Evolutionary conservation across 2,888 invertebrate genomes (phyloP), one percentile per base, ranked within the genome.

Genomic region (Phymatocera aterrima): DNA sequence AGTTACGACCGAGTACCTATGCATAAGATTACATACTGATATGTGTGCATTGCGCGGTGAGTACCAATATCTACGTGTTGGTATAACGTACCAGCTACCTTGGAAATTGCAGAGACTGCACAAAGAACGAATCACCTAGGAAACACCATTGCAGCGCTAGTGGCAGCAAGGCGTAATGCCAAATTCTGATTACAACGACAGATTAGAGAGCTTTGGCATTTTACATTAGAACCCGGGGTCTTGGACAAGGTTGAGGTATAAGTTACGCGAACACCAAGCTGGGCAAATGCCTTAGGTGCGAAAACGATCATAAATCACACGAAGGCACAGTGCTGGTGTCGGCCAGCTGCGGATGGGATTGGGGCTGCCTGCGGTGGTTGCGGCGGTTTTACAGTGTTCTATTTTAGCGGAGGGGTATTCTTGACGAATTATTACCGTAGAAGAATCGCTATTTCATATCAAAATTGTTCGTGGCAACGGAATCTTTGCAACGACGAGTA

Each of bases 271-370:
- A 15, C 34, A 51, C 15, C 72, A 31, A 48, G 72, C 34, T 12
- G 72, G 72, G 31, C 72, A 28, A 48, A 72, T 72, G 72, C 72
- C 72, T 72, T 72, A 72, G 72, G 72, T 72, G 72, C 28, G 72
- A 72, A 72, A 72, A 72, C 72, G 72, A 18, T 51, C 72, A 72
- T 72, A 72, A 72, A 72, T 72, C 72, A 72, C 48, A 72, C 72
- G 34, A 72, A 72, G 34, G 48, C 48, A 72, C 51, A 72, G 72
- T 72, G 68, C 31, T 18, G 48, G 72, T 51, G 48, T 72, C 51
- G 72, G 72, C 48, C 72, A 72, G 48, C 31, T 72, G 21, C 34
- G 68, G 68, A 18, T 46, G 3, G 46, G 72, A 6, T 12, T 34
- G 48, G 34, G 18, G 18, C n/a, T 72, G 48, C 72, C 34, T 72